phyloP scores from a whole-genome alignment of 2,797 vertebrate genomes.

The Orestias chungarensis region DNA sequence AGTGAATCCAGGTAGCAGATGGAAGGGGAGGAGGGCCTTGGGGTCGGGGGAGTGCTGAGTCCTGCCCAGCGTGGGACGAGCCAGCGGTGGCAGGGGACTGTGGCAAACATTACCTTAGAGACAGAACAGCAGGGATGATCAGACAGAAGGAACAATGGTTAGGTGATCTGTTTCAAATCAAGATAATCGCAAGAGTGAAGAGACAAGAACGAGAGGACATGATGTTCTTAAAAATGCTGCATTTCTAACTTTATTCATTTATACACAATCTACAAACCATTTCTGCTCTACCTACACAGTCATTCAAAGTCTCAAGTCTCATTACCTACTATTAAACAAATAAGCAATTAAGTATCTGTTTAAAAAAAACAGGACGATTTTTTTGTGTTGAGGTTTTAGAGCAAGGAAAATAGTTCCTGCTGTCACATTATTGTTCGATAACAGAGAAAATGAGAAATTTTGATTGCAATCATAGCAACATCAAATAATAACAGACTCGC shows the following conservation, averaged over 20 bases:
- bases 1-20: constrained; percentile 88
- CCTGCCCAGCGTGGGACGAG: constrained; percentile 82
- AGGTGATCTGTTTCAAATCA: constrained; percentile 5
- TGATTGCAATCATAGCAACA: neutral
- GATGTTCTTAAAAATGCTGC: neutral
- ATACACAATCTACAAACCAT: neutral
- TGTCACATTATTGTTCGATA: neutral
- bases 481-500: no score
- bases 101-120: constrained; percentile 87
- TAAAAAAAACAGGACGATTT: no score
- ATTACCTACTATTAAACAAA: neutral
- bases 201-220: neutral
- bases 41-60: constrained; percentile 83
- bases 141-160: constrained; percentile 13
- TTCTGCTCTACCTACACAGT: neutral
- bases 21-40: constrained; percentile 88
- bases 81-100: constrained; percentile 84
- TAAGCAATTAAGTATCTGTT: no score
- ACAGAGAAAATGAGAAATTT: neutral
- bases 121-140: constrained; percentile 50
- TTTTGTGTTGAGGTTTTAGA: neutral
- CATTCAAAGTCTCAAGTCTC: neutral
- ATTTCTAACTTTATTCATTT: neutral
- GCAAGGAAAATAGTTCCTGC: neutral
- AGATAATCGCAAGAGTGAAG: neutral